Evolutionary conservation across 2,888 invertebrate genomes (phyloP).

Genomic region (Mesorhabditis spiculigera): DNA sequence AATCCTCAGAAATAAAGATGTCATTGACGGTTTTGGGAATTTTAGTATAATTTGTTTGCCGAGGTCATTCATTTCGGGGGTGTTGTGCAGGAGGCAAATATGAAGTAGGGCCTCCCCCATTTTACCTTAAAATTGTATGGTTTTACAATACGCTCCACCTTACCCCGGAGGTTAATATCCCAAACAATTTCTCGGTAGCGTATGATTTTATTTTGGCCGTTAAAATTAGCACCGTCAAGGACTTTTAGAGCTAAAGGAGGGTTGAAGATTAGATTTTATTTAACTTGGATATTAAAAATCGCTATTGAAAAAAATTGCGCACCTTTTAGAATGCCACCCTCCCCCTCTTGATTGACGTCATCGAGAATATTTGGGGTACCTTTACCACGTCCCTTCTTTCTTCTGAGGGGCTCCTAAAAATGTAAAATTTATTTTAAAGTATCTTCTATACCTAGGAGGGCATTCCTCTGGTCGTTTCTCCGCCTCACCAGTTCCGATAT

Average conservation of each 20-base stretch:
- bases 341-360: conserved; percentile 49
- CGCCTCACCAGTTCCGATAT: conserved; percentile 81
- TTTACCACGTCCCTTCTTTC: conserved; percentile 54
- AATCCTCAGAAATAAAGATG: conserved; percentile 91
- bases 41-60: conserved; percentile 84
- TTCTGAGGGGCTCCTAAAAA: conserved; percentile 22
- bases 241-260: conserved; percentile 53
- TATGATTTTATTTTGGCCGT: conserved; percentile 28
- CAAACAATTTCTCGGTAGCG: conserved; percentile 64
- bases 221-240: conserved; percentile 48
- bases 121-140: conserved; percentile 68
- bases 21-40: conserved; percentile 92
- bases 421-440: not conserved
- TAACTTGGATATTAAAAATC: too few relatives aligned
- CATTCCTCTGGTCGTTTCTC: conserved; percentile 73
- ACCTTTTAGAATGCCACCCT: conserved; percentile 27
- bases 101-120: conserved; percentile 93
- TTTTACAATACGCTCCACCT: not conserved
- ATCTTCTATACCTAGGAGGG: conserved; percentile 24
- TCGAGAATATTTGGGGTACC: conserved; percentile 56
- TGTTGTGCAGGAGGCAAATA: conserved; percentile 84
- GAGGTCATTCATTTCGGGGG: conserved; percentile 84
- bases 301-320: conserved; percentile 47
- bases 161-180: conserved; percentile 51
- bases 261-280: not conserved